Percentiles rank a stretch among this genome's conserved stretches.
These are phyloP conservation scores for Pachyuromys duprasi DNA, from an alignment of 2,797 vertebrate species.

Conservation along the genomic window DNA sequence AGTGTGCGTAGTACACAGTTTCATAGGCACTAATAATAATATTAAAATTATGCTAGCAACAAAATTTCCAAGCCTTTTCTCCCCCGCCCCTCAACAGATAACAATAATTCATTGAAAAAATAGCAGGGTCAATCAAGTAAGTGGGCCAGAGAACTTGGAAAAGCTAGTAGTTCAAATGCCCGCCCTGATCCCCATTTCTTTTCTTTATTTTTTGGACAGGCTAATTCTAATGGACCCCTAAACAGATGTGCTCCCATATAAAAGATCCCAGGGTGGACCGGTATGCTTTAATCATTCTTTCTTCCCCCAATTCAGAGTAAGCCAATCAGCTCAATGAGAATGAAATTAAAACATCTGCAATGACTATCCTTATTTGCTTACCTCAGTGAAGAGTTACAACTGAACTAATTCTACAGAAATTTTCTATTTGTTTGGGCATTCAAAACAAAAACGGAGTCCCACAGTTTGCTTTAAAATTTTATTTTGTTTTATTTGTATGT, in stretches of 20 bases:
- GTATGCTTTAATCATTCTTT: background rate
- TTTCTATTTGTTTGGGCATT: background rate
- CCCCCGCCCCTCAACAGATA: background rate
- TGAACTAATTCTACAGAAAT: background rate
- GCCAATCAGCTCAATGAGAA: constrained; percentile 4
- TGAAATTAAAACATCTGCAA: background rate
- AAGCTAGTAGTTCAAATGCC: background rate
- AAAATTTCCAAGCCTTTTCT: background rate
- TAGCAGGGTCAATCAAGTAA: background rate
- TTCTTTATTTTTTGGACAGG: background rate
- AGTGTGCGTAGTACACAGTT: background rate
- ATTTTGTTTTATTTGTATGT: background rate
- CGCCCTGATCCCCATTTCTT: background rate
- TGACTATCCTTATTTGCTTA: background rate
- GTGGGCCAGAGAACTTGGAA: background rate
- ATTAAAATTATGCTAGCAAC: background rate
- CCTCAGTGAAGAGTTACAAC: constrained; percentile 12
- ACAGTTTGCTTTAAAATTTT: background rate
- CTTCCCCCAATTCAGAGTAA: background rate
- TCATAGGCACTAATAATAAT: background rate
- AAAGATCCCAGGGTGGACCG: background rate
- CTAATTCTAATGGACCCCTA: constrained; percentile 8
- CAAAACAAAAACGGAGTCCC: background rate
- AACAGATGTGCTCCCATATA: background rate
- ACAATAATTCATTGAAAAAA: background rate